Evolutionary conservation across 2,888 invertebrate genomes (phyloP).

Genomic region (Athripsodes cinereus): DNA sequence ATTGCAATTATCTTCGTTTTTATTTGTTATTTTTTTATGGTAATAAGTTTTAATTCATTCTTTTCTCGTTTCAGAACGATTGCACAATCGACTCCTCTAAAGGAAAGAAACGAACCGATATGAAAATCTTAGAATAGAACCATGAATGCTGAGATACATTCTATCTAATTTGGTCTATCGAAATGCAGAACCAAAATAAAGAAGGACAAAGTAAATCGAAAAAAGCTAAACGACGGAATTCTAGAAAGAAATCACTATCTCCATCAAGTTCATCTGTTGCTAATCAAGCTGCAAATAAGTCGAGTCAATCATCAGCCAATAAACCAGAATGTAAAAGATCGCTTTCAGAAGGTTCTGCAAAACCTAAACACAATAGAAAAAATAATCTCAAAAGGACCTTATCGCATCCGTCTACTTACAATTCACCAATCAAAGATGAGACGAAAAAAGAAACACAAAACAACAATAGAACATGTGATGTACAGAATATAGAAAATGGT

Average conservation of each 20-base stretch:
- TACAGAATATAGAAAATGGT: background rate
- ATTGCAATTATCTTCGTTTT: no score
- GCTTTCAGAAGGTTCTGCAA: slow-evolving; percentile 46
- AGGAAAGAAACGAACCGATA: background rate
- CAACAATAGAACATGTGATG: background rate
- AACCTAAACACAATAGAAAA: slow-evolving; percentile 44
- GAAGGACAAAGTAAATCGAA: slow-evolving; percentile 41
- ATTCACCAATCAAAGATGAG: slow-evolving; percentile 36
- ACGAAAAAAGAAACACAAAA: slow-evolving; percentile 30
- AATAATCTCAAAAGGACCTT: slow-evolving; percentile 47
- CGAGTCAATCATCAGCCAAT: slow-evolving; percentile 38
- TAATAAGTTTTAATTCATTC: no score
- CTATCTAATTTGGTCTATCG: background rate
- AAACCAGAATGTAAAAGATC: slow-evolving; percentile 39
- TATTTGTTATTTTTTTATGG: no score
- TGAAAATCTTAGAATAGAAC: background rate
- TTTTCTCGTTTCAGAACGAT: background rate
- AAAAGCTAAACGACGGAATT: slow-evolving; percentile 45
- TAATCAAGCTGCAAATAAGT: slow-evolving; percentile 31
- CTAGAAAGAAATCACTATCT: slow-evolving; percentile 48
- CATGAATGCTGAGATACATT: background rate
- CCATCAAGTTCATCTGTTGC: slow-evolving; percentile 31
- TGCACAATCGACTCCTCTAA: background rate
- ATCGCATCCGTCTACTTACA: slow-evolving; percentile 44
- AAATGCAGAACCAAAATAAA: slow-evolving; percentile 46